These are phyloP conservation scores for Pogonognathellus flavescens DNA, from an alignment of 1,140 invertebrate species.

Conservation along the genomic window DNA sequence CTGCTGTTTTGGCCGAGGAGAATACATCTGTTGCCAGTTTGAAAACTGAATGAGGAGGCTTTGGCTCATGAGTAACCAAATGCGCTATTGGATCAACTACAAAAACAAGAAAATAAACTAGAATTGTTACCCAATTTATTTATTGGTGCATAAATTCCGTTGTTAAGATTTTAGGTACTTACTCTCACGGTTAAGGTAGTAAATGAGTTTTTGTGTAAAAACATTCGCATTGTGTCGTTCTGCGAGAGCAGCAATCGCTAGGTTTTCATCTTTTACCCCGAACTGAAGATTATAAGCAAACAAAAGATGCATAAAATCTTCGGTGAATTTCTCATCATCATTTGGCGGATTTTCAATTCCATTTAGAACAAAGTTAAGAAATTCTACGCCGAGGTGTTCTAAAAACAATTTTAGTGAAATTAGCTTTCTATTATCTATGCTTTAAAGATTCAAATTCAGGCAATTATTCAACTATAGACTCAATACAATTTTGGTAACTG, in stretches of 20 bases:
- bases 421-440: neutral
- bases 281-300: constrained; percentile 92
- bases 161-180: too few relatives aligned
- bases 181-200: constrained; percentile 92
- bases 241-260: constrained; percentile 82
- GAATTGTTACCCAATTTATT: too few relatives aligned
- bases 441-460: neutral
- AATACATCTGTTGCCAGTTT: constrained; percentile 91
- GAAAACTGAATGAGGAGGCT: constrained; percentile 85
- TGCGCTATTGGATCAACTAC: constrained; percentile 81
- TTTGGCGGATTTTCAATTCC: constrained; percentile 84
- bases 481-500: too few relatives aligned
- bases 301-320: constrained; percentile 85
- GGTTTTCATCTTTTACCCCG: constrained; percentile 76
- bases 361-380: constrained; percentile 83
- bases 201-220: constrained; percentile 89
- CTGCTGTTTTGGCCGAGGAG: constrained; percentile 80
- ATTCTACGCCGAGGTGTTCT: constrained; percentile 83
- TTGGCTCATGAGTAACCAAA: constrained; percentile 78
- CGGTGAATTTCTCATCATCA: constrained; percentile 84
- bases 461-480: neutral
- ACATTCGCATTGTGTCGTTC: constrained; percentile 81
- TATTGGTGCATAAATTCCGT: too few relatives aligned
- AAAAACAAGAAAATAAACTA: constrained; percentile 65
- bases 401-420: constrained; percentile 41